phyloP scores from a whole-genome alignment of 2,888 invertebrate species.

The Sarcophaga carnaria region DNA sequence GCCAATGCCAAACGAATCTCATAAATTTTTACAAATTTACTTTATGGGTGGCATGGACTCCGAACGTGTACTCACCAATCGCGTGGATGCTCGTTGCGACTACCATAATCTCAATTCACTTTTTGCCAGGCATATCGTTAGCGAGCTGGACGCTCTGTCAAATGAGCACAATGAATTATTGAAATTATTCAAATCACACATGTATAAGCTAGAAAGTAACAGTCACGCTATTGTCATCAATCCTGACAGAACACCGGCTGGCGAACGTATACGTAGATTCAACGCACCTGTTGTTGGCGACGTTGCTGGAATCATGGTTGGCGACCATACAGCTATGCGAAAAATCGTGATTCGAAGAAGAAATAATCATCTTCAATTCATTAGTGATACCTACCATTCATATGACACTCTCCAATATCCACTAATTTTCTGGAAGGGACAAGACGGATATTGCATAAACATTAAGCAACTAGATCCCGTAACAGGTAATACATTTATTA shows the following conservation, averaged over 20 bases:
- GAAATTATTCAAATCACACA: constrained; percentile 75
- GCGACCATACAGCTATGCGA: constrained; percentile 67
- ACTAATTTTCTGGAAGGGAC: constrained; percentile 32
- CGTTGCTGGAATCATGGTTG: constrained; percentile 74
- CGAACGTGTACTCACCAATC: constrained; percentile 34
- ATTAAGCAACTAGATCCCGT: constrained; percentile 44
- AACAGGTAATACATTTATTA: constrained; percentile 51
- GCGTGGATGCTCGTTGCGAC: constrained; percentile 50
- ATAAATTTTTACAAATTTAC: constrained; percentile 48
- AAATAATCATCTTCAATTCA: constrained; percentile 58
- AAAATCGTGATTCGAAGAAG: constrained; percentile 70
- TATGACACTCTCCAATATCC: constrained; percentile 39
- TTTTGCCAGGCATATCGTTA: constrained; percentile 40
- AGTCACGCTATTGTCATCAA: constrained; percentile 72
- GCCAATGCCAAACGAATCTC: constrained; percentile 58
- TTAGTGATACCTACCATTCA: constrained; percentile 58
- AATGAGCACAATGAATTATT: constrained; percentile 75
- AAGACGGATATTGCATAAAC: constrained; percentile 19
- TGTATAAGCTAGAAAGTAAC: constrained; percentile 73
- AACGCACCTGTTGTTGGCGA: constrained; percentile 76
- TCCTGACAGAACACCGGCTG: constrained; percentile 55
- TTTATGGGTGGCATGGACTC: constrained; percentile 38
- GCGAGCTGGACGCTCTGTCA: constrained; percentile 72
- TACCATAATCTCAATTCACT: constrained; percentile 69
- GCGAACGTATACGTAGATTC: constrained; percentile 73